Evolutionary conservation across 2,888 invertebrate genomes (phyloP).

Genomic region (Chaetogeoica ovagalla): DNA sequence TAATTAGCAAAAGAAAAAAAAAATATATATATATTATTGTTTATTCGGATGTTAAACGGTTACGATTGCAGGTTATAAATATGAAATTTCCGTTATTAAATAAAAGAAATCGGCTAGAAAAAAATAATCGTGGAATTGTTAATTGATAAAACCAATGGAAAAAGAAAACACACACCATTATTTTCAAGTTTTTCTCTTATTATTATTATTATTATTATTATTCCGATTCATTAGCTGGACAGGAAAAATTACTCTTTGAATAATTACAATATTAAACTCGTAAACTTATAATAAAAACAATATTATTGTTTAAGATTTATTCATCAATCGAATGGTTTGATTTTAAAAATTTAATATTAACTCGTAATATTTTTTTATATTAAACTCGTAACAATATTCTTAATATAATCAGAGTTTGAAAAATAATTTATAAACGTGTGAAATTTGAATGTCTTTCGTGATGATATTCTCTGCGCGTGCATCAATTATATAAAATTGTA

Average conservation of each 20-base stretch:
- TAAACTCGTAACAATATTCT: too few relatives aligned
- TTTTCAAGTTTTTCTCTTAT: neutral
- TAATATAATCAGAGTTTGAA: too few relatives aligned
- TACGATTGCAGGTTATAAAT: neutral
- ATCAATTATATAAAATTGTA: too few relatives aligned
- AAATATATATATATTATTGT: neutral
- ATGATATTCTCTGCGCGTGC: too few relatives aligned
- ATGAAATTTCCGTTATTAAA: neutral
- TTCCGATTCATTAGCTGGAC: neutral
- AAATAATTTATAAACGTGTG: too few relatives aligned
- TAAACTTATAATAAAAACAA: too few relatives aligned
- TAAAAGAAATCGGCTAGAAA: neutral
- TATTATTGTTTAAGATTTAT: neutral
- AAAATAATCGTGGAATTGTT: neutral
- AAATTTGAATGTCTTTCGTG: too few relatives aligned
- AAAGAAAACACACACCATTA: neutral
- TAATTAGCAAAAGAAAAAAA: too few relatives aligned
- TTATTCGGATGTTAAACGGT: neutral
- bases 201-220: too few relatives aligned
- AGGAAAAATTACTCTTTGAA: neutral
- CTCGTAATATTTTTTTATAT: too few relatives aligned
- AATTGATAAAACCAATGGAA: neutral
- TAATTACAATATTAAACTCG: neutral
- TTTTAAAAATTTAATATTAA: neutral
- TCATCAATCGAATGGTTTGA: neutral